phyloP scores from a whole-genome alignment of 1,140 invertebrate species.

The Trichoplusia ni region DNA sequence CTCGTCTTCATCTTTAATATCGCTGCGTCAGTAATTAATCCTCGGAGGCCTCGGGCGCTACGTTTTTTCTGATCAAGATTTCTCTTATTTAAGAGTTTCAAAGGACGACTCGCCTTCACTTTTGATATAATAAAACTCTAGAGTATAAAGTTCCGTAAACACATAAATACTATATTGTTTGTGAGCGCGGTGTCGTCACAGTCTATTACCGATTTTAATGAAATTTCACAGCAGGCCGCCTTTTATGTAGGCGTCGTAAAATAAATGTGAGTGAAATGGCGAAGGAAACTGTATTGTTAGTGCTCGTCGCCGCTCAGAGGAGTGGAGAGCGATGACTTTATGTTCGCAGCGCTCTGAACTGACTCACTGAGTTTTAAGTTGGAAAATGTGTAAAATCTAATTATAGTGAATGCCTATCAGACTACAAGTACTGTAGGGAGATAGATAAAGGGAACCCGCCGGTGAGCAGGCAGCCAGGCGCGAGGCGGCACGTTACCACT shows the following conservation, averaged over 20 bases:
- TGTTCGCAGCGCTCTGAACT: no score
- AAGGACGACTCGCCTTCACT: background rate
- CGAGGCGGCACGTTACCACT: no score
- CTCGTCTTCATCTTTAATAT: background rate
- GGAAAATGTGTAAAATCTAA: no score
- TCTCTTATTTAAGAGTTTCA: background rate
- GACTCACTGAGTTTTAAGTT: no score
- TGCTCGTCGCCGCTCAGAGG: no score
- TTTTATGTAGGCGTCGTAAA: slow-evolving; percentile 17
- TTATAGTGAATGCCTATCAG: no score
- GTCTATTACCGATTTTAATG: slow-evolving; percentile 11
- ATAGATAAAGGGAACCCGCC: no score
- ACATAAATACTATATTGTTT: no score
- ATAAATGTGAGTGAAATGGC: slow-evolving; percentile 16
- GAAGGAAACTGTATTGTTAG: slow-evolving; percentile 15
- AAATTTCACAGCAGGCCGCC: slow-evolving; percentile 8
- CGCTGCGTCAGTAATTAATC: background rate
- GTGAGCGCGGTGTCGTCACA: no score
- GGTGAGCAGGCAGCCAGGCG: no score
- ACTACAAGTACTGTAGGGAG: no score
- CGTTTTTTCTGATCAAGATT: background rate
- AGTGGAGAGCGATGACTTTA: background rate
- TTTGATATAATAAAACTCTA: background rate
- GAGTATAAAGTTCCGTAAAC: no score
- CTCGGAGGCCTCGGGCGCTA: background rate